These are phyloP conservation scores for Ameiurus melas DNA, from an alignment of 2,113 vertebrate species.

Conservation along the genomic window DNA sequence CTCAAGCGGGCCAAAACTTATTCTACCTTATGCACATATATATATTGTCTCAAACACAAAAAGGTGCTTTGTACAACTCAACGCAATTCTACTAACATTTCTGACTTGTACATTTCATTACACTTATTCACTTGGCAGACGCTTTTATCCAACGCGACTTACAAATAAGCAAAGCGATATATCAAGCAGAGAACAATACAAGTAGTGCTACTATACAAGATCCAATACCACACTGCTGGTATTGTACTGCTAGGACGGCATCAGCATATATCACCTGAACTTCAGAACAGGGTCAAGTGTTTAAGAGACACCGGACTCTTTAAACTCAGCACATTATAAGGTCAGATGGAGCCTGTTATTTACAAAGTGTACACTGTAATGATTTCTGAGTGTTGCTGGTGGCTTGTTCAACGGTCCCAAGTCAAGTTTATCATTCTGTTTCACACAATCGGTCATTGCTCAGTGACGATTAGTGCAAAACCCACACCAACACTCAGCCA, in stretches of 20 bases:
- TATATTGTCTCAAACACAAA: neutral
- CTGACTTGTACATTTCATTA: no score
- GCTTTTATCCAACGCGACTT: no score
- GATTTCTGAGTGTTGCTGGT: neutral
- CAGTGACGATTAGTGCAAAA: conserved; percentile 14
- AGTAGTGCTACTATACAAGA: no score
- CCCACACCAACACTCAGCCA: conserved; percentile 1
- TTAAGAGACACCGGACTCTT: neutral
- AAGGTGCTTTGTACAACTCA: neutral
- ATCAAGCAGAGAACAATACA: no score
- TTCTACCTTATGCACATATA: neutral
- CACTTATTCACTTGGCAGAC: no score
- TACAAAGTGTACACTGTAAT: neutral
- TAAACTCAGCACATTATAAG: neutral
- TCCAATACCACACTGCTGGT: no score
- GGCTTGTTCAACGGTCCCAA: neutral
- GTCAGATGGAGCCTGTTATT: conserved; percentile 6
- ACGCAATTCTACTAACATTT: neutral
- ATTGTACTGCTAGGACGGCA: neutral
- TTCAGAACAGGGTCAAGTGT: neutral
- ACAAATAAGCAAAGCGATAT: no score
- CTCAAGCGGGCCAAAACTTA: neutral
- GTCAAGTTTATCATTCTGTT: neutral
- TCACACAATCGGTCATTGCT: neutral
- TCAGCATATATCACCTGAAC: neutral